Conservation (phyloP, 1,140 invertebrate species). For the Drosophila kurseongensis region DNA sequence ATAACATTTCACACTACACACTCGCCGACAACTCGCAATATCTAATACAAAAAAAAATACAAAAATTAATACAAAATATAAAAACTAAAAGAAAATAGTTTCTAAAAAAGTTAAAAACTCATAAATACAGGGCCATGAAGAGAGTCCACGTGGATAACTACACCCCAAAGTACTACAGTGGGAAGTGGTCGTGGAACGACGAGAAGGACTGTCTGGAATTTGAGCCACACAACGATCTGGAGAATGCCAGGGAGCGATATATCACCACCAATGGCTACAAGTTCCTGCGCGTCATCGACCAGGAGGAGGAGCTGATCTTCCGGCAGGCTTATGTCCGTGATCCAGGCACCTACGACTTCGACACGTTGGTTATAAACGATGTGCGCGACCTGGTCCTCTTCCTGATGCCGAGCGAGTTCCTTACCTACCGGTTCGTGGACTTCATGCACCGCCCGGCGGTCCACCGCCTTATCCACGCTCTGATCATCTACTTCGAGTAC, state of each 20-base stretch:
- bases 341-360: slow-evolving; percentile 49
- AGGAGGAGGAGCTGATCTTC: slow-evolving; percentile 76
- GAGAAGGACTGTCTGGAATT: slow-evolving; percentile 58
- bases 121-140: slow-evolving; percentile 39
- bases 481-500: slow-evolving; percentile 82
- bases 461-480: slow-evolving; percentile 61
- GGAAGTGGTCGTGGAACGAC: slow-evolving; percentile 71
- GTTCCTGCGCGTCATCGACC: slow-evolving; percentile 64
- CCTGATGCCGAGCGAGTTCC: slow-evolving; percentile 63
- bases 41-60: neutral
- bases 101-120: neutral
- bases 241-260: slow-evolving; percentile 47
- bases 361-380: slow-evolving; percentile 72
- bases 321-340: slow-evolving; percentile 59
- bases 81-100: neutral
- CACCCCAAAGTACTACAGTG: slow-evolving; percentile 65
- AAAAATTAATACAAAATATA: neutral
- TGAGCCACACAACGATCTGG: slow-evolving; percentile 51
- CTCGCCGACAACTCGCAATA: neutral
- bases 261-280: slow-evolving; percentile 62
- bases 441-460: slow-evolving; percentile 69
- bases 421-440: slow-evolving; percentile 57
- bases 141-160: slow-evolving; percentile 56
- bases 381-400: slow-evolving; percentile 74
- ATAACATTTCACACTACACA: neutral